These are phyloP conservation scores for Aporrectodea caliginosa DNA, from an alignment of 1,140 invertebrate species.

Conservation along the genomic window DNA sequence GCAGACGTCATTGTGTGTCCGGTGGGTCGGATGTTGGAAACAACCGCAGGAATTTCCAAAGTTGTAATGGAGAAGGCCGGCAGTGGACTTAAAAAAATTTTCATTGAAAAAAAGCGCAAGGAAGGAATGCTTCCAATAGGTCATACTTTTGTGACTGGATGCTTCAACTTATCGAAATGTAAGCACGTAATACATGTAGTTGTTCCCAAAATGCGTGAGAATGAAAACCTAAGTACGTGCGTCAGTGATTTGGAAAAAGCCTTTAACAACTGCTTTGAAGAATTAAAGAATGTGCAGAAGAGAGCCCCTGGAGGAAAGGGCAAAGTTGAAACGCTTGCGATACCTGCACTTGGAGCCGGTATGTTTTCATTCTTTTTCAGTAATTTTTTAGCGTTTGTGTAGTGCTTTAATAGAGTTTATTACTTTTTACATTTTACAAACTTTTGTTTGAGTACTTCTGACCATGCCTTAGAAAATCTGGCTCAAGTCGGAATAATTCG, in stretches of 20 bases:
- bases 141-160: not conserved
- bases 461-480: no score
- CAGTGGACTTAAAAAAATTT: not conserved
- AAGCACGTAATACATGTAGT: not conserved
- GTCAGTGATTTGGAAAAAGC: not conserved
- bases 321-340: not conserved
- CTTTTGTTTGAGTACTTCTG: no score
- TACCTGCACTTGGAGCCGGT: not conserved
- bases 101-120: not conserved
- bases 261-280: not conserved
- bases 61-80: not conserved
- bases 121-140: not conserved
- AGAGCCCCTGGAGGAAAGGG: not conserved
- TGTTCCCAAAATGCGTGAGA: not conserved
- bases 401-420: no score
- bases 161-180: not conserved
- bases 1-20: constrained; percentile 6
- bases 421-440: no score
- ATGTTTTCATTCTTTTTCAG: no score
- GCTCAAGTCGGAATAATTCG: no score
- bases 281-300: not conserved
- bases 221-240: not conserved
- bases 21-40: not conserved
- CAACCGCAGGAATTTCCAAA: not conserved
- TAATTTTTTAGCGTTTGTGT: no score